A percentile compares a stretch with the other conserved stretches of the same genome.
Conservation (phyloP, 2,113 vertebrate species). For the Sula dactylatra region DNA sequence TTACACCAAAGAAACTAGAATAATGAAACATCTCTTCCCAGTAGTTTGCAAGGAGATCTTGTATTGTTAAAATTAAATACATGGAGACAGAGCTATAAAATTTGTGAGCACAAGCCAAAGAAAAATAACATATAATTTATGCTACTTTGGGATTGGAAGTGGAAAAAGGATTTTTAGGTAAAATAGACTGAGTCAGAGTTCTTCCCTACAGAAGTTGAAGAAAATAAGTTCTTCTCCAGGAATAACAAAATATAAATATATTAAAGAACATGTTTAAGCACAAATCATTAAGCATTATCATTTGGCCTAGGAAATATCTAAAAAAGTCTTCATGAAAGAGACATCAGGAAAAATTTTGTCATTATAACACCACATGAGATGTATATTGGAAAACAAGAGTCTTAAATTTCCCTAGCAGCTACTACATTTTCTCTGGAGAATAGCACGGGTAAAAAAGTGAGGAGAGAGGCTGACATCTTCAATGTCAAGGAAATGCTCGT, state of each 20-base stretch:
- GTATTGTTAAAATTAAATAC: background rate
- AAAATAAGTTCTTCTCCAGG: background rate
- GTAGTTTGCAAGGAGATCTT: background rate
- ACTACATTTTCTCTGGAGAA: background rate
- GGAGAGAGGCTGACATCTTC: background rate
- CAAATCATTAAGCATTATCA: background rate
- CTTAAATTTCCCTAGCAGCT: background rate
- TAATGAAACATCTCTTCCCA: slow-evolving; percentile 1
- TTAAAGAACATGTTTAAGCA: background rate
- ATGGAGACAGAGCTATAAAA: background rate
- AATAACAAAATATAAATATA: background rate
- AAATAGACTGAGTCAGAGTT: background rate
- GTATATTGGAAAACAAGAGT: background rate
- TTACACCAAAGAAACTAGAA: background rate
- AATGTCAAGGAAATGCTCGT: background rate
- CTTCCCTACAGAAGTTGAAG: background rate
- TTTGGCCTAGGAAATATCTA: background rate
- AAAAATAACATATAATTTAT: background rate
- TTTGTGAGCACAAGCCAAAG: background rate
- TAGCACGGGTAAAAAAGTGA: background rate
- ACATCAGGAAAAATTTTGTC: background rate
- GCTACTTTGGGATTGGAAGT: background rate
- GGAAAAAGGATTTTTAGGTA: background rate
- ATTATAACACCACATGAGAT: background rate
- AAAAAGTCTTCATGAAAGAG: background rate